phyloP scores from a whole-genome alignment of 2,888 invertebrate genomes.

The Diogma glabrata region DNA sequence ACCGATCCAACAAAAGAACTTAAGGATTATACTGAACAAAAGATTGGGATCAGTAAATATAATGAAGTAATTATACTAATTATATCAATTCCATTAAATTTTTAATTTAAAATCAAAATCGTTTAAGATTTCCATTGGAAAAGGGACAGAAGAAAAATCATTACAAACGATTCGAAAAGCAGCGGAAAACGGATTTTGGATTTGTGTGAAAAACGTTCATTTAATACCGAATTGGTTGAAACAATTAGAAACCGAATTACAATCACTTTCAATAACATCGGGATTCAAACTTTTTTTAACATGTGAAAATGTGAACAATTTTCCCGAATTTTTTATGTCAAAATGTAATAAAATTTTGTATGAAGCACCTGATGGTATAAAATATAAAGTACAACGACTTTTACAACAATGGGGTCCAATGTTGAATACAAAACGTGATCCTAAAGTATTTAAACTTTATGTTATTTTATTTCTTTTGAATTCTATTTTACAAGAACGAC shows the following conservation, averaged over 20 bases:
- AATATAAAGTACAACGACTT: conserved; percentile 65
- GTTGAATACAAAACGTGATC: conserved; percentile 24
- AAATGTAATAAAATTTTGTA: conserved; percentile 69
- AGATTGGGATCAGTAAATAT: conserved; percentile 39
- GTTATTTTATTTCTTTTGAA: conserved; percentile 80
- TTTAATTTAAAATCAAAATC: conserved; percentile 29
- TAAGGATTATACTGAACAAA: conserved; percentile 47
- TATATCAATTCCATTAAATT: conserved; percentile 25
- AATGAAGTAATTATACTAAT: conserved; percentile 36
- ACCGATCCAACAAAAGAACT: conserved; percentile 83
- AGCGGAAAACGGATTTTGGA: conserved; percentile 55
- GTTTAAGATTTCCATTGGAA: conserved; percentile 56
- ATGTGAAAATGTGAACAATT: conserved; percentile 65
- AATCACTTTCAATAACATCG: conserved; percentile 34
- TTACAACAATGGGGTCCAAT: conserved; percentile 53
- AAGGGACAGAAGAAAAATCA: conserved; percentile 59
- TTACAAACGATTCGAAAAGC: conserved; percentile 46
- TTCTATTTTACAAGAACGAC: conserved; percentile 80
- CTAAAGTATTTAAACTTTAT: conserved; percentile 45
- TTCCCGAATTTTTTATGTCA: conserved; percentile 63
- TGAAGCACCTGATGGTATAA: conserved; percentile 78
- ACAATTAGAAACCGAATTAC: conserved; percentile 55
- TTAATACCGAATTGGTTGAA: conserved; percentile 60
- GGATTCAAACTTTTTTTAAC: conserved; percentile 76
- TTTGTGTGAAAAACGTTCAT: conserved; percentile 73